Evolutionary conservation across 2,888 invertebrate genomes (phyloP).

Genomic region (Sinohyriopsis cumingii): DNA sequence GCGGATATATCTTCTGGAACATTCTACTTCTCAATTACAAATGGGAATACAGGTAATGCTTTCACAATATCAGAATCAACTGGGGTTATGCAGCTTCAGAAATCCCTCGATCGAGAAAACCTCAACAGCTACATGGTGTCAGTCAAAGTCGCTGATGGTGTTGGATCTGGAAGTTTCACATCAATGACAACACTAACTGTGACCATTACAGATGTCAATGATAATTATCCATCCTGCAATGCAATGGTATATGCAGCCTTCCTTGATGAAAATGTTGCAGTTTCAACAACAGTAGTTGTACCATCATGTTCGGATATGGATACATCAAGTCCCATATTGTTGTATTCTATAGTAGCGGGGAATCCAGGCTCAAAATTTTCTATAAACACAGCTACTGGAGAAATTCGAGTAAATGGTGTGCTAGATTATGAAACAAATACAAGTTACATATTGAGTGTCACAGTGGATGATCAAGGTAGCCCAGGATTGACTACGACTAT

Average conservation of each 20-base stretch:
- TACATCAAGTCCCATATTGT: conserved; percentile 23
- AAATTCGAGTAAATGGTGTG: conserved; percentile 23
- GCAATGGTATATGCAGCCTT: conserved; percentile 24
- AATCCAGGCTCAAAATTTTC: conserved; percentile 33
- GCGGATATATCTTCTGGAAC: conserved; percentile 38
- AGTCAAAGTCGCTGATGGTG: conserved; percentile 45
- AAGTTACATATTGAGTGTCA: conserved; percentile 34
- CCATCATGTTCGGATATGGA: conserved; percentile 22
- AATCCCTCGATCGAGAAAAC: conserved; percentile 44
- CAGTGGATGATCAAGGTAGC: conserved; percentile 44
- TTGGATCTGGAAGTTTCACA: conserved; percentile 26
- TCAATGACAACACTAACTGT: conserved; percentile 45
- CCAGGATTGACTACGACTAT: conserved; percentile 25
- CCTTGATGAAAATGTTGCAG: conserved; percentile 21
- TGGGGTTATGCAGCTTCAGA: conserved; percentile 41
- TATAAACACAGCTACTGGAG: conserved; percentile 36
- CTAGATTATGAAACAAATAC: conserved; percentile 54
- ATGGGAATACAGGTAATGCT: conserved; percentile 40
- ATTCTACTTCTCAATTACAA: conserved; percentile 44
- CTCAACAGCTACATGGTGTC: conserved; percentile 36
- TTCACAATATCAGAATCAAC: conserved; percentile 47
- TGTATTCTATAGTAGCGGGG: conserved; percentile 28
- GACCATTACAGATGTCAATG: conserved; percentile 50
- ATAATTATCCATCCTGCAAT: conserved; percentile 49
- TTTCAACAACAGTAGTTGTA: conserved; percentile 28